These are phyloP conservation scores for Blennius ocellaris DNA, from an alignment of 2,113 vertebrate species.

Conservation along the genomic window DNA sequence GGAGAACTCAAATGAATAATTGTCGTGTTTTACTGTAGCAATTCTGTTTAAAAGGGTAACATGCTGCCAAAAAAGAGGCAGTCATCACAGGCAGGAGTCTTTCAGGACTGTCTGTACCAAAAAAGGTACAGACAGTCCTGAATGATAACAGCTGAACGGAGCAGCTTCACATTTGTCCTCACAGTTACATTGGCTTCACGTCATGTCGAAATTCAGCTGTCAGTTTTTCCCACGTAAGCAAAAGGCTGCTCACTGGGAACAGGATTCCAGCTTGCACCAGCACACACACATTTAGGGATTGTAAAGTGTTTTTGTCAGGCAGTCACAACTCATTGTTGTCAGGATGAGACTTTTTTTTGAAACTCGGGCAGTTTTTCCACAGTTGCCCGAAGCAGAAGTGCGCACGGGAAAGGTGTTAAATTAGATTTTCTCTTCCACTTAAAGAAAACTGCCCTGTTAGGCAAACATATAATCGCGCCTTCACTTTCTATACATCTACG, in stretches of 20 bases:
- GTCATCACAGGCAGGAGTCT: slow-evolving; percentile 8
- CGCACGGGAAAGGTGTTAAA: slow-evolving; percentile 26
- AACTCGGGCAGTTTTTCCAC: slow-evolving; percentile 30
- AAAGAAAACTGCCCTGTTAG: slow-evolving; percentile 9
- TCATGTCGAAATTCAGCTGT: slow-evolving; percentile 41
- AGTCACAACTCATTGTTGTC: slow-evolving; percentile 51
- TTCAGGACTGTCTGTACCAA: no score
- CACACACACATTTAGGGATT: slow-evolving; percentile 19
- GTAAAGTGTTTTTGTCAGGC: slow-evolving; percentile 40
- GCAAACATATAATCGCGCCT: neutral
- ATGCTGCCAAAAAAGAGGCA: slow-evolving; percentile 3
- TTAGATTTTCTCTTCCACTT: slow-evolving; percentile 19
- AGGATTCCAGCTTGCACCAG: slow-evolving; percentile 8
- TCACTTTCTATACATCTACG: no score
- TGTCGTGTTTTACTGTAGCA: neutral
- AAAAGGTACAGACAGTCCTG: slow-evolving; percentile 18
- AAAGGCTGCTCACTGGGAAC: slow-evolving; percentile 18
- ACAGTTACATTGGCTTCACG: slow-evolving; percentile 23
- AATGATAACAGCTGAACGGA: slow-evolving; percentile 44
- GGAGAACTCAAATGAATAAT: no score
- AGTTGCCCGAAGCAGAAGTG: slow-evolving; percentile 18
- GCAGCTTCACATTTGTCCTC: slow-evolving; percentile 28
- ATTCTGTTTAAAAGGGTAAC: slow-evolving; percentile 1
- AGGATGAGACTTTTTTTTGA: slow-evolving; percentile 18
- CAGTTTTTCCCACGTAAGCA: slow-evolving; percentile 37